Conservation (phyloP, 1,140 invertebrate genomes). For the Diabrotica virgifera region DNA sequence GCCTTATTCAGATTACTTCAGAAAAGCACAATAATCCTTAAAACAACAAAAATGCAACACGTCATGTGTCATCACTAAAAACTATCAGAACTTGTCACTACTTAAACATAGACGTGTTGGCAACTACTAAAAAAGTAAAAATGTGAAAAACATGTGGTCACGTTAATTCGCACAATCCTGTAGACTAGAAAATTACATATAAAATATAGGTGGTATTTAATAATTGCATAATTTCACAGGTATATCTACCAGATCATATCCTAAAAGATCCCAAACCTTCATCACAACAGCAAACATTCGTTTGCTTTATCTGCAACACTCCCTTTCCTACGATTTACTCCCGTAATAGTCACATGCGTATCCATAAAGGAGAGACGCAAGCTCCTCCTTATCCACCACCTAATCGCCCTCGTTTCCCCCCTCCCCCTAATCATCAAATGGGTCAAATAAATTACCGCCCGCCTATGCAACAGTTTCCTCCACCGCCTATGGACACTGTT, state of each 20-base stretch:
- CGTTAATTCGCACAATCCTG: too few relatives aligned
- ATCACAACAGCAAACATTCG: slow-evolving; percentile 28
- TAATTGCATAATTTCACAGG: not conserved
- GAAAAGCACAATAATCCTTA: too few relatives aligned
- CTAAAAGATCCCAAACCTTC: slow-evolving; percentile 23
- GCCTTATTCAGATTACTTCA: too few relatives aligned
- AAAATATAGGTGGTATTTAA: too few relatives aligned
- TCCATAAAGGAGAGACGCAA: slow-evolving; percentile 39
- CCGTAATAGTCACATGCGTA: slow-evolving; percentile 46
- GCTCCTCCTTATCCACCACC: not conserved
- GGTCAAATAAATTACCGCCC: slow-evolving; percentile 10
- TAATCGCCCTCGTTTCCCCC: not conserved
- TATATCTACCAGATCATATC: slow-evolving; percentile 26
- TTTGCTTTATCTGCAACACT: slow-evolving; percentile 43
- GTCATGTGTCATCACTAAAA: too few relatives aligned
- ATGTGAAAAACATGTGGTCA: too few relatives aligned
- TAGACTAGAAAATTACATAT: too few relatives aligned
- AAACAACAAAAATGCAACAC: too few relatives aligned
- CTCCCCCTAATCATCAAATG: not conserved
- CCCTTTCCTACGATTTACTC: slow-evolving; percentile 45
- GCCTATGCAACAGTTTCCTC: slow-evolving; percentile 19
- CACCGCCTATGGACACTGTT: slow-evolving; percentile 17
- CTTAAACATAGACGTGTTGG: too few relatives aligned
- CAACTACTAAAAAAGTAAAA: too few relatives aligned
- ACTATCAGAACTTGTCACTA: too few relatives aligned